Conservation (phyloP, 2,797 vertebrate genomes). For the Geotrypetes seraphini region DNA sequence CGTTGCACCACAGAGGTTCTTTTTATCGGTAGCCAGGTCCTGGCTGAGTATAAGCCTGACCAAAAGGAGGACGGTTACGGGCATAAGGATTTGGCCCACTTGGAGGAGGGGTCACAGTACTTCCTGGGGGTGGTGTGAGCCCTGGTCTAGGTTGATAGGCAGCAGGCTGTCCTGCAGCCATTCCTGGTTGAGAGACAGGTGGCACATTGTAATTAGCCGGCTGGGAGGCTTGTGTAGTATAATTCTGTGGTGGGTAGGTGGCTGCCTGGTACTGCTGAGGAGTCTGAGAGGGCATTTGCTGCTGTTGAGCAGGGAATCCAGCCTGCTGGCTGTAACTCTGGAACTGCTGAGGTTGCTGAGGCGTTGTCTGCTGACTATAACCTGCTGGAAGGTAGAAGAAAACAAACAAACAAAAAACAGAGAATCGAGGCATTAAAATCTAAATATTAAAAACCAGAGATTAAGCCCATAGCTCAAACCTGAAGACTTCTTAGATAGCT, state of each 20-base stretch:
- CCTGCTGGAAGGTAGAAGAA: constrained; percentile 56
- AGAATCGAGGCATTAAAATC: too few species aligned
- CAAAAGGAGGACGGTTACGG: constrained; percentile 82
- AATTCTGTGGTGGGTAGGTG: constrained; percentile 80
- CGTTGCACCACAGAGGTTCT: neutral
- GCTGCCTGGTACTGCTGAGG: constrained; percentile 77
- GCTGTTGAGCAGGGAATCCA: constrained; percentile 61
- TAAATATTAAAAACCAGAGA: too few species aligned
- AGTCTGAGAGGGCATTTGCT: constrained; percentile 67
- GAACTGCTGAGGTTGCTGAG: constrained; percentile 77
- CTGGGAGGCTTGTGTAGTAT: constrained; percentile 79
- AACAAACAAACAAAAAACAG: too few species aligned
- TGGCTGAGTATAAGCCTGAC: constrained; percentile 85
- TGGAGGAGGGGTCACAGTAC: constrained; percentile 75
- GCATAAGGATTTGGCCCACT: constrained; percentile 85
- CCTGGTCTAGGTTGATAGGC: constrained; percentile 78
- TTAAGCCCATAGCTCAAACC: too few species aligned
- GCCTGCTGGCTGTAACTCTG: constrained; percentile 80
- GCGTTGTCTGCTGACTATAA: constrained; percentile 73
- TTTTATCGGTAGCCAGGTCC: constrained; percentile 85
- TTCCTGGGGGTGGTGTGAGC: constrained; percentile 78
- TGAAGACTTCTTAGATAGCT: too few species aligned
- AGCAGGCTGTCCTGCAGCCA: constrained; percentile 50
- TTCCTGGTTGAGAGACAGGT: constrained; percentile 65
- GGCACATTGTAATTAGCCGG: constrained; percentile 75